These are phyloP conservation scores for Apocrypta bakeri DNA, from an alignment of 1,140 invertebrate genomes.

Conservation along the genomic window DNA sequence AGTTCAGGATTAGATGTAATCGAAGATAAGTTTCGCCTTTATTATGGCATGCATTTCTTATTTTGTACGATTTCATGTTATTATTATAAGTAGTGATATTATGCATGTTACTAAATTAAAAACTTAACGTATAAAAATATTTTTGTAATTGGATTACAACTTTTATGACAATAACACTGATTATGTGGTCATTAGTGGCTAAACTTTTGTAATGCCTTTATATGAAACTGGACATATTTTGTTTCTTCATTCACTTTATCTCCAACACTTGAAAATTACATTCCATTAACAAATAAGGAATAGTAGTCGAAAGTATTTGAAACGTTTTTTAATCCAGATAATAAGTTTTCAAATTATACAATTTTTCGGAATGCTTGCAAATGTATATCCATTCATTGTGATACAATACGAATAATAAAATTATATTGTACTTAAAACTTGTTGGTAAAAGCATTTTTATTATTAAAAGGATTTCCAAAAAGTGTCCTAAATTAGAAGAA, in stretches of 20 bases:
- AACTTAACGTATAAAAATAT: no score
- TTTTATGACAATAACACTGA: no score
- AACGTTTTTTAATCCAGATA: no score
- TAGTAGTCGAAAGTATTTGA: no score
- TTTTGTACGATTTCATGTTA: neutral
- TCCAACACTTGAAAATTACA: neutral
- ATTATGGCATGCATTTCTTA: neutral
- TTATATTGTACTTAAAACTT: constrained; percentile 23
- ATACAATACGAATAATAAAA: constrained; percentile 36
- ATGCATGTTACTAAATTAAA: neutral
- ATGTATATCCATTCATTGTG: constrained; percentile 5
- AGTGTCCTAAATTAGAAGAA: no score
- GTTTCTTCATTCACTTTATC: no score
- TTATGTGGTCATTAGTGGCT: no score
- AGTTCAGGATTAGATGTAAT: neutral
- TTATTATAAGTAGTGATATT: neutral
- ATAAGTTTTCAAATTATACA: neutral
- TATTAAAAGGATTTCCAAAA: no score
- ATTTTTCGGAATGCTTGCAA: neutral
- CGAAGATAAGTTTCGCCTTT: neutral
- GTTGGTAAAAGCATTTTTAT: neutral
- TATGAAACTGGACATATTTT: no score
- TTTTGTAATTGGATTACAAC: no score
- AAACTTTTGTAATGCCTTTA: no score
- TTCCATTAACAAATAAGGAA: neutral